These are phyloP conservation scores for Malachius bipustulatus DNA, from an alignment of 2,888 invertebrate genomes.

Conservation along the genomic window DNA sequence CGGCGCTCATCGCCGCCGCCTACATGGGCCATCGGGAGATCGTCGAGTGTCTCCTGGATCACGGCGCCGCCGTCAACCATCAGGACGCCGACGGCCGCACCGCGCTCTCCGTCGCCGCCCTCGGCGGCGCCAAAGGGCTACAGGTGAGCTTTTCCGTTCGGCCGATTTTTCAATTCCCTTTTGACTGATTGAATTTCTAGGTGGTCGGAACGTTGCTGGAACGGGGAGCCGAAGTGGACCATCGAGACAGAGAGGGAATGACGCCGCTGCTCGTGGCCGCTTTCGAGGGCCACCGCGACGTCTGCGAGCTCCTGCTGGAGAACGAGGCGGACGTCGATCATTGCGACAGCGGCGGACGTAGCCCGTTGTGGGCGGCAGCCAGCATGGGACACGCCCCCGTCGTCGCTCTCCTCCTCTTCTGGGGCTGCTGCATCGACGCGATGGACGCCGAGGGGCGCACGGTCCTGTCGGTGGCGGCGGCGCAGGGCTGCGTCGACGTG, in stretches of 20 bases:
- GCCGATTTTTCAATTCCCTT: too few relatives aligned
- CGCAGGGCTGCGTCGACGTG: slow-evolving; percentile 77
- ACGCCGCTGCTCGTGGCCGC: slow-evolving; percentile 81
- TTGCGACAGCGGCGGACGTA: slow-evolving; percentile 66
- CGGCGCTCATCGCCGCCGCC: slow-evolving; percentile 87
- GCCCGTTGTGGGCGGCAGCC: slow-evolving; percentile 85
- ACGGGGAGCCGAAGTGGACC: slow-evolving; percentile 69
- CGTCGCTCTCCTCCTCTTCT: slow-evolving; percentile 76
- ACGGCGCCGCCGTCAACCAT: slow-evolving; percentile 73
- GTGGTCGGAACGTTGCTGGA: slow-evolving; percentile 65
- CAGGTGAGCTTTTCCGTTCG: too few relatives aligned
- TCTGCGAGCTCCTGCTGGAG: slow-evolving; percentile 81
- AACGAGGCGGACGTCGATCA: slow-evolving; percentile 89
- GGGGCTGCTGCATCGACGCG: slow-evolving; percentile 91
- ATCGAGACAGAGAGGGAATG: slow-evolving; percentile 75
- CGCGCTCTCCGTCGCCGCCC: slow-evolving; percentile 75
- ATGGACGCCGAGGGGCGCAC: slow-evolving; percentile 92
- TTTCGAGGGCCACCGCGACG: slow-evolving; percentile 85
- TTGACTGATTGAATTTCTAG: too few relatives aligned
- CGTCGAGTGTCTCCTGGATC: slow-evolving; percentile 68
- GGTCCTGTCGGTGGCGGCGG: slow-evolving; percentile 73
- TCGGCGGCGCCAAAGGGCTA: slow-evolving; percentile 70
- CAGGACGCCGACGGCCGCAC: slow-evolving; percentile 81
- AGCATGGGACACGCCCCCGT: slow-evolving; percentile 84
- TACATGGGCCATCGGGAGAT: slow-evolving; percentile 86